Conservation (phyloP, 2,113 vertebrate genomes). For the Penelope pileata region DNA sequence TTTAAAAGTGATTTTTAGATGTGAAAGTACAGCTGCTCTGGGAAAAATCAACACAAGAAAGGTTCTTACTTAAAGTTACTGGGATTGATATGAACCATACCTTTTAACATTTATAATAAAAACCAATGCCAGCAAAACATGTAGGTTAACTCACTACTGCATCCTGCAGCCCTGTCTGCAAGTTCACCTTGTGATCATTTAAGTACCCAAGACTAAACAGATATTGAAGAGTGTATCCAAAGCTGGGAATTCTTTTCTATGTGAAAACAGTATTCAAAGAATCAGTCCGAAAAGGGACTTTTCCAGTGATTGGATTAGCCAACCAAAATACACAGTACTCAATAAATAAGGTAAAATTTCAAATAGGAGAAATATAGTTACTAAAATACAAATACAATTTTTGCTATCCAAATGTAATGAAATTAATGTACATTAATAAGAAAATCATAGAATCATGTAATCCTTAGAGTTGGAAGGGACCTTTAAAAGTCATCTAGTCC, state of each 20-base stretch:
- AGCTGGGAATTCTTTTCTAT: not conserved
- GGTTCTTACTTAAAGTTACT: not conserved
- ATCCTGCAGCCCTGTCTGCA: rapidly evolving
- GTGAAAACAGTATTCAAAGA: not conserved
- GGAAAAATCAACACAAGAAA: not conserved
- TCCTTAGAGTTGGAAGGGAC: no score
- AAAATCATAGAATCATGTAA: no score
- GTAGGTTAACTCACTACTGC: not conserved
- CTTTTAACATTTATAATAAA: not conserved
- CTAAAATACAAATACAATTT: not conserved
- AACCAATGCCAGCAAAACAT: not conserved
- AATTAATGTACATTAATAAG: not conserved
- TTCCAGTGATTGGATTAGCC: not conserved
- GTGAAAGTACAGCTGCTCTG: not conserved
- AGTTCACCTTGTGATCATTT: not conserved
- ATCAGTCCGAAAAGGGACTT: not conserved
- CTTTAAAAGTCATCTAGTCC: no score
- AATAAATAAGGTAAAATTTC: not conserved
- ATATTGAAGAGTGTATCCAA: rapidly evolving
- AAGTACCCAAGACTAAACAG: not conserved
- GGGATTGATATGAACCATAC: not conserved
- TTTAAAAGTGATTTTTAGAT: not conserved
- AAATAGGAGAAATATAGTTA: not conserved
- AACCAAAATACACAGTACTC: not conserved
- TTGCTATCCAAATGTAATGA: not conserved